Percentiles rank a stretch among this genome's conserved stretches.
phyloP scores from a whole-genome alignment of 2,888 invertebrate genomes.

The Oithona nana region DNA sequence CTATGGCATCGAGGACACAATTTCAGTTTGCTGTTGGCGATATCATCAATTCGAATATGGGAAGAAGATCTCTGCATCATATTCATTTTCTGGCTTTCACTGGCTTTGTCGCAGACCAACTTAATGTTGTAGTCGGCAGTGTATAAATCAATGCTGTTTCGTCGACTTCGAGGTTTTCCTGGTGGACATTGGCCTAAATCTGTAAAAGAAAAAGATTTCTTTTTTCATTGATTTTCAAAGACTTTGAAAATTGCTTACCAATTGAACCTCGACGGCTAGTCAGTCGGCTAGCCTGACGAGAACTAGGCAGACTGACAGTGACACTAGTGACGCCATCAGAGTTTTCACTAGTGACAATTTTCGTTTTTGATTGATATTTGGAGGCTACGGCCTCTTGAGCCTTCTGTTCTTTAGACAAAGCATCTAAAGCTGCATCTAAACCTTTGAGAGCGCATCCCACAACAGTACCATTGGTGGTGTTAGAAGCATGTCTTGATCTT shows the following conservation, averaged over 20 bases:
- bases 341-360: neutral
- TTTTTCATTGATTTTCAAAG: too few species aligned
- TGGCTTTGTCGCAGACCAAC: neutral
- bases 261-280: neutral
- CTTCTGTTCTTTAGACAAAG: slow-evolving; percentile 5
- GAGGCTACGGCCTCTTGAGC: neutral
- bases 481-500: neutral
- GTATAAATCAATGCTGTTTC: slow-evolving; percentile 14
- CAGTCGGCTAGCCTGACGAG: neutral
- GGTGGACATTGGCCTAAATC: too few species aligned
- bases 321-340: neutral
- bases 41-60: slow-evolving; percentile 13
- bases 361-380: neutral
- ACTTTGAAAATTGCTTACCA: too few species aligned
- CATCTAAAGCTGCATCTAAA: slow-evolving; percentile 4
- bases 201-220: too few species aligned
- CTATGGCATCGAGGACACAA: slow-evolving; percentile 14
- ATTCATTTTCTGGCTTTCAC: neutral
- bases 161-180: neutral
- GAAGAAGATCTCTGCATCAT: slow-evolving; percentile 2
- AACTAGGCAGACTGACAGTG: slow-evolving; percentile 10
- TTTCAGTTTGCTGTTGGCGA: neutral
- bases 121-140: slow-evolving; percentile 15
- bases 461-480: neutral
- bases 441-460: slow-evolving; percentile 11